Percentiles rank a stretch among this genome's conserved stretches.
Evolutionary conservation across 2,888 invertebrate species (phyloP).

Genomic region (Meteorus colon): DNA sequence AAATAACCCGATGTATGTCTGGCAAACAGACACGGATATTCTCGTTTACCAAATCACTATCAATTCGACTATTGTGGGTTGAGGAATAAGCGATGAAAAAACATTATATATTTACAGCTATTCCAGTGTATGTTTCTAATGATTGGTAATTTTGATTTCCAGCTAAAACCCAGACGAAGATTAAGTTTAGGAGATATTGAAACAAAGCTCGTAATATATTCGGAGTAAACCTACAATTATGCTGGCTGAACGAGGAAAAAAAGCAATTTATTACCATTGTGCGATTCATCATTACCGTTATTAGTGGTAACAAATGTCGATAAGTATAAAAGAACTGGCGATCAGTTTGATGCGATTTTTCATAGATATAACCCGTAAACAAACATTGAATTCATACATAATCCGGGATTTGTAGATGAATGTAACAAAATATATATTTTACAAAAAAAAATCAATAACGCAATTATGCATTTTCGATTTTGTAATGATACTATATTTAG

Average conservation of each 20-base stretch:
- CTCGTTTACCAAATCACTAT: not conserved
- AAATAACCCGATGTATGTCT: conserved; percentile 18
- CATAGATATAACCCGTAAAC: not conserved
- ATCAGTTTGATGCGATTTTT: not conserved
- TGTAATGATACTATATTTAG: too few species aligned
- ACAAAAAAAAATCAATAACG: not conserved
- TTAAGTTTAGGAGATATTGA: not conserved
- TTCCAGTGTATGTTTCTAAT: not conserved
- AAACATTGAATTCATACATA: not conserved
- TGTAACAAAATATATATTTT: not conserved
- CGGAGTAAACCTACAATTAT: not conserved
- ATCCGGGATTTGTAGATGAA: too few species aligned
- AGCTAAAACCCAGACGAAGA: not conserved
- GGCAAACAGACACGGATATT: conserved; percentile 7
- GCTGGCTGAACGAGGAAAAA: not conserved
- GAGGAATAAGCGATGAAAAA: not conserved
- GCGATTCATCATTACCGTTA: not conserved
- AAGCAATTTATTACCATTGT: not conserved
- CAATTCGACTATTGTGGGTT: not conserved
- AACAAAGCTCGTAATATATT: not conserved
- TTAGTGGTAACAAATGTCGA: not conserved
- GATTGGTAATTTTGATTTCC: not conserved
- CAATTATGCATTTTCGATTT: not conserved
- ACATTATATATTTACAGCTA: not conserved
- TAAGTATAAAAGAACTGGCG: not conserved